Base-by-base conservation (phyloP, 2,797 vertebrate species). In the Setipinna tenuifilis region DNA sequence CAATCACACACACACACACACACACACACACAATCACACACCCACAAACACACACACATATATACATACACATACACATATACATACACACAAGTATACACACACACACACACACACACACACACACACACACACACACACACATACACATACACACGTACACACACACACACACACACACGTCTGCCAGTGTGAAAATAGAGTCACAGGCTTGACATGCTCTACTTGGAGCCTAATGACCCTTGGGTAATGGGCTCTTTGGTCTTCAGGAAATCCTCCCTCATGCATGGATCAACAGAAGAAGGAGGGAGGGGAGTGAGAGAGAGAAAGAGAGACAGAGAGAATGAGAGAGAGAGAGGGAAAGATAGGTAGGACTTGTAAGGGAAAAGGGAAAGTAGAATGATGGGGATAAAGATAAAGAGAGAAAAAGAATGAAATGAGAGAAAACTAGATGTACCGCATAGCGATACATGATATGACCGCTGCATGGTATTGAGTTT, bases 171-270 rank as follows among this genome's bases (percentile, higher is more conserved):
- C 65, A 31, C 14, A 41, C 68, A 86, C 86, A 88, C 85, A 91
- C 91, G 86, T 81, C 87, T 86, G 83, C 83, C 88, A 82, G 90
- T 91, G 91, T 90, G 91, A 93, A 94, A 94, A 94, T 91, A 93
- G 91, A 93, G 90, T 89, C 92, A 91, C 90, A 93, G 93, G 92
- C 91, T 90, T 92, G 93, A 91, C 93, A 95, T 94, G 95, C 94
- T 95, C 94, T 95, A 93, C 94, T 95, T 94, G 92, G 94, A 93
- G 94, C 92, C 93, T 95, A 96, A 96, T 95, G 94, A 94, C 92
- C 94, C 94, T 93, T 93, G 93, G 92, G 94, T 94, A 95, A 95
- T 94, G 95, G 94, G 89, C 93, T 93, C 93, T 94, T 93, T 95
- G 94, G 94, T 93, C 93, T 94, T 92, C 92, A 94, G 93, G 93